These are phyloP conservation scores for Carterocephalus palaemon DNA, from an alignment of 2,888 invertebrate species.

Conservation along the genomic window DNA sequence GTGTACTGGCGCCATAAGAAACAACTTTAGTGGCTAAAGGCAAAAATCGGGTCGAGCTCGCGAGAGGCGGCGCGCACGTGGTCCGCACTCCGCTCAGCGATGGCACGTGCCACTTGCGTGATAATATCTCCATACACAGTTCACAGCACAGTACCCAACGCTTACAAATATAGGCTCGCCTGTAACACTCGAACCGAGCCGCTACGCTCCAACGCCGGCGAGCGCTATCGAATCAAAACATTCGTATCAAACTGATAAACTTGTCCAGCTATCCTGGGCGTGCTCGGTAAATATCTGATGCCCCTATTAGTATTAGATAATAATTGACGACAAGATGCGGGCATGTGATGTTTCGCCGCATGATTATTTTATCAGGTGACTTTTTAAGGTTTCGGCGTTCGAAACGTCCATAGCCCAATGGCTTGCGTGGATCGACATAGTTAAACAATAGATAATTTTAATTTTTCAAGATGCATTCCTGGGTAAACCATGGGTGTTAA, in stretches of 20 bases:
- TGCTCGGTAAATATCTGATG: conserved; percentile 16
- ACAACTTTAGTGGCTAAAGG: conserved; percentile 26
- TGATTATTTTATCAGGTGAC: conserved; percentile 1
- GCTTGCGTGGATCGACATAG: too few relatives aligned
- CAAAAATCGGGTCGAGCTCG: conserved; percentile 31
- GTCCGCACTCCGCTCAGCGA: conserved; percentile 39
- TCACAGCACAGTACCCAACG: conserved; percentile 28
- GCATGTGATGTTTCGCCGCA: neutral
- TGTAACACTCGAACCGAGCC: conserved; percentile 15
- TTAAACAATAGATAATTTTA: too few relatives aligned
- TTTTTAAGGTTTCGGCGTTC: too few relatives aligned
- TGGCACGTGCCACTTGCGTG: conserved; percentile 53
- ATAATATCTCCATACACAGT: conserved; percentile 42
- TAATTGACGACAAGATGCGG: too few relatives aligned
- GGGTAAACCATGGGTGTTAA: too few relatives aligned
- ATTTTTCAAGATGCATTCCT: too few relatives aligned
- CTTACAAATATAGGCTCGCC: conserved; percentile 38
- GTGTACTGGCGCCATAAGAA: too few relatives aligned
- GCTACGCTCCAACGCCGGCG: conserved; percentile 8
- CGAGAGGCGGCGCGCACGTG: conserved; percentile 27
- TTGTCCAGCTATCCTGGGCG: conserved; percentile 7
- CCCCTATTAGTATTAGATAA: conserved; percentile 13
- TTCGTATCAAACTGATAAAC: conserved; percentile 24
- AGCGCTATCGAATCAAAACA: conserved; percentile 30
- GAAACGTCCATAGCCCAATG: too few relatives aligned